Evolutionary conservation across 2,113 vertebrate genomes (phyloP), one percentile per base, ranked within the genome.

Genomic region (Zosterops pallidus): DNA sequence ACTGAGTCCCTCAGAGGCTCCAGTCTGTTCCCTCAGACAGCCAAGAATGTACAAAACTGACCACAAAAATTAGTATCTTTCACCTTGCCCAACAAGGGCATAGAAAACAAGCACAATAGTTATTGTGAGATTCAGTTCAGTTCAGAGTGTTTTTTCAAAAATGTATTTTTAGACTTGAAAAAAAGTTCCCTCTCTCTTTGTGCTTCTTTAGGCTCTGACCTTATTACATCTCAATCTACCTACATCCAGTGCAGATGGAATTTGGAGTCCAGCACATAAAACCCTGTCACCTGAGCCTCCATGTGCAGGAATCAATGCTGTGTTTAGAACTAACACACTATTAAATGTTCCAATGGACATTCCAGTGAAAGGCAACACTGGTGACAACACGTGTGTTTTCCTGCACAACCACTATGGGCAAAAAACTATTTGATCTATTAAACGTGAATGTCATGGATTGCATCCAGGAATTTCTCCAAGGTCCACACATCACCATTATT

Each of bases 281-380:
- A 15, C 24, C 14, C 37, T 8, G 13, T 8, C 35, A 19, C 28
- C 37, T 25, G 39, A 21, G 81, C 12, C 41, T 59, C 70, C 49
- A 21, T 0, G 0, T 10, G 55, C 59, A 81, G 74, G 33, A 52
- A 39, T 29, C 1, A 7, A 25, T 11, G 62, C 23, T 47, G 33
- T 64, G 14, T 46, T 89, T 15, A 14, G 33, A 41, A 41, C 6
- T 49, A 44, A 57, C 26, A 37, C 35, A 3, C 37, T 3, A 6
- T 11, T 15, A 44, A 59, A 81, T 53, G 64, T 57, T 17, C 31
- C 12, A 39, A 9, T 3, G 23, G 74, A 33, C 7, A 55, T 11
- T 16, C 52, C 49, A 52, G 15, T 0, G 17, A 47, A 71, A 69
- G n/a, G 28, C 50, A 64, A 47, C 39, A 3, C 13, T 9, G 59